phyloP scores from a whole-genome alignment of 2,113 vertebrate genomes.

The Hemibagrus wyckioides region DNA sequence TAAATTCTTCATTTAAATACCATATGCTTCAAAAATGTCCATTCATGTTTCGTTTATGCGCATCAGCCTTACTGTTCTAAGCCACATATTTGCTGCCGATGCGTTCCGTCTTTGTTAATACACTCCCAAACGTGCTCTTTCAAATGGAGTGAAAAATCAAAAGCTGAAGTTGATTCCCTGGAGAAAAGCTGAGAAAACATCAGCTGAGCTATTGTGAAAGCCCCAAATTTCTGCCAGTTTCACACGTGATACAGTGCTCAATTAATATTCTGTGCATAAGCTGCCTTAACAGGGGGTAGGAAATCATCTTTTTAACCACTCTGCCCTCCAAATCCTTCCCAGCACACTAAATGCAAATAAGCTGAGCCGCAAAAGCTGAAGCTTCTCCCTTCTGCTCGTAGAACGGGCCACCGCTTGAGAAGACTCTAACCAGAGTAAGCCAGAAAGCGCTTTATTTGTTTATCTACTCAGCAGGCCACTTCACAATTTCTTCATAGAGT shows the following conservation, averaged over 20 bases:
- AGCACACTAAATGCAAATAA: constrained; percentile 1
- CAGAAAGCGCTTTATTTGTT: not conserved
- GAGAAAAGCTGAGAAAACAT: constrained; percentile 10
- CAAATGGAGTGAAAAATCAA: not conserved
- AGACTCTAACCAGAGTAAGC: too few species aligned
- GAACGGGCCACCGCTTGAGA: not conserved
- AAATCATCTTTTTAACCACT: constrained; percentile 15
- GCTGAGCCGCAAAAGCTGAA: not conserved
- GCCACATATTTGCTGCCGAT: not conserved
- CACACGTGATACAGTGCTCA: not conserved
- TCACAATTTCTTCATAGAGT: not conserved
- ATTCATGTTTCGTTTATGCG: not conserved
- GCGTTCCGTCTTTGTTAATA: not conserved
- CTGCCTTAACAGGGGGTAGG: not conserved
- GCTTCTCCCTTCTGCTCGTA: not conserved
- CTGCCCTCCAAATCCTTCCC: constrained; percentile 23
- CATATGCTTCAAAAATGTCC: not conserved
- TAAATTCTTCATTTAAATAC: not conserved
- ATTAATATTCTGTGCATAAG: constrained; percentile 27
- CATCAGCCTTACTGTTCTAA: not conserved
- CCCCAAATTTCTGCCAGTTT: constrained; percentile 15
- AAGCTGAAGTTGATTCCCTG: not conserved
- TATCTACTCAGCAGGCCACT: not conserved
- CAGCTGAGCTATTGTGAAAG: not conserved
- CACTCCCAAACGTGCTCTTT: not conserved